phyloP scores from a whole-genome alignment of 2,888 invertebrate genomes.

The Temnothorax rugatulus region DNA sequence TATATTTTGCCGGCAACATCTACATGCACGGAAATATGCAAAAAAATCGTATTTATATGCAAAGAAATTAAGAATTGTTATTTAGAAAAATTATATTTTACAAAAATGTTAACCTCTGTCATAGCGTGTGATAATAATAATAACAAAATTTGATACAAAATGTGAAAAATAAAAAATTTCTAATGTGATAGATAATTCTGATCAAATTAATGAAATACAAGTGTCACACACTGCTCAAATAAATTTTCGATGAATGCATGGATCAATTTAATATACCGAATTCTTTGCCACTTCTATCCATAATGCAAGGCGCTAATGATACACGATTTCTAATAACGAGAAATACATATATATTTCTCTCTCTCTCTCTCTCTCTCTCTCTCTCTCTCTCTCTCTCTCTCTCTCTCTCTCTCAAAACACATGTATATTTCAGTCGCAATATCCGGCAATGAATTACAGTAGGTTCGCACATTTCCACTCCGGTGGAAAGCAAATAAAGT shows the following conservation, averaged over 20 bases:
- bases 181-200: background rate
- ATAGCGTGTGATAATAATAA: background rate
- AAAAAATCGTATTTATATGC: background rate
- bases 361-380: too few relatives aligned
- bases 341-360: background rate
- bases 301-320: background rate
- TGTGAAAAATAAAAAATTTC: background rate
- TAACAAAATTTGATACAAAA: background rate
- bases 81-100: conserved; percentile 7
- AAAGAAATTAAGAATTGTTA: background rate
- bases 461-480: conserved; percentile 66
- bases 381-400: too few relatives aligned
- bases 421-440: conserved; percentile 61
- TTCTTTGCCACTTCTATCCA: background rate
- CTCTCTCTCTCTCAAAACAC: too few relatives aligned
- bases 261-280: conserved; percentile 6
- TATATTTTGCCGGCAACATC: background rate
- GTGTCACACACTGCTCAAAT: background rate
- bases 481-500: conserved; percentile 64
- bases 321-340: conserved; percentile 44
- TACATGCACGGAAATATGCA: background rate
- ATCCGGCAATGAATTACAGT: conserved; percentile 70
- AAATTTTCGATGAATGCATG: background rate
- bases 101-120: background rate
- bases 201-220: conserved; percentile 15